Base-by-base conservation (phyloP, 2,888 invertebrate genomes). In the Thyatira batis region DNA sequence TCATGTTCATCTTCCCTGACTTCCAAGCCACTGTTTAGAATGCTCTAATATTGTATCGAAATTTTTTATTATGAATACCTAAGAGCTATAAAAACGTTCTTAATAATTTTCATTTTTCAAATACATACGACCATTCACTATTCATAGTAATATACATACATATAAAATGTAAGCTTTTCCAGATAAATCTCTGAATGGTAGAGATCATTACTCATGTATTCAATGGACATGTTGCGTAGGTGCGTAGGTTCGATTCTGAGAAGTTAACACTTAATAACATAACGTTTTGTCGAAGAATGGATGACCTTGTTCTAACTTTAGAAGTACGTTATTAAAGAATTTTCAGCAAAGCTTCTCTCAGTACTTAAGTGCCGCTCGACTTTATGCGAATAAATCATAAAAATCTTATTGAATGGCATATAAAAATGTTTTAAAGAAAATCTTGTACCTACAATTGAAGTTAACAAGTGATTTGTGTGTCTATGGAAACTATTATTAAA, bases 261-360 rank as follows among this genome's bases (percentile, higher is more conserved):
- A 39, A 39, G 39, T 39, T 39, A 17, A 39, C 39, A 39, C 11
- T n/a, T 46, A 44, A 54, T 13, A 39, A 27, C 44, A 27, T 23
- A 20, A 23, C 13, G 27, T 10, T 20, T 49, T 20, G 49, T 21
- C n/a, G 49, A 21, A 9, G 20, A n/a, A 21, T 49, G 21, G 20
- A 33, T 33, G 21, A 3, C 21, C 20, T 27, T 20, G 6, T 13
- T n/a, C 1, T 1, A 13, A 43, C 27, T 3, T 27, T 48, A 5
- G 28, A 9, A 48, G 23, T 45, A n/a, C n/a, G n/a, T 45, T 45
- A 20, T 45, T 11, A 45, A 17, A 21, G 8, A 8, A 11, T 50
- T 52, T 11, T n/a, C 25, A 50, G n/a, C n/a, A n/a, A n/a, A n/a
- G n/a, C n/a, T n/a, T n/a, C n/a, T n/a, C n/a, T n/a, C n/a, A n/a